Conservation (phyloP, 2,888 invertebrate genomes). For the Polymixis lichenea region DNA sequence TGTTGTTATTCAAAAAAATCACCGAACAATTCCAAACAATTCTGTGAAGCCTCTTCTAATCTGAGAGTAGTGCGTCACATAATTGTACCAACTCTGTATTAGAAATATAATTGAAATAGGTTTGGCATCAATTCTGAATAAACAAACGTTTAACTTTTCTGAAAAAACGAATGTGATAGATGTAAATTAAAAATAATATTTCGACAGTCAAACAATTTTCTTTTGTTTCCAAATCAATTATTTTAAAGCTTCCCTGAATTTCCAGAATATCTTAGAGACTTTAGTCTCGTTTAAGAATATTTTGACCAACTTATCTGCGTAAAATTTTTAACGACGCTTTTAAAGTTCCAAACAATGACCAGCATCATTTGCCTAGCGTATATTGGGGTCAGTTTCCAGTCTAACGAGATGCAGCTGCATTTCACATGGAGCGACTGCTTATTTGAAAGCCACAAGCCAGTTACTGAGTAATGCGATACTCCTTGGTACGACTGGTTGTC, state of each 20-base stretch:
- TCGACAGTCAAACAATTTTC: constrained; percentile 8
- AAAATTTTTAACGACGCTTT: neutral
- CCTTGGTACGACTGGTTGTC: no score
- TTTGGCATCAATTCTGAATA: neutral
- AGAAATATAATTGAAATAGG: constrained; percentile 20
- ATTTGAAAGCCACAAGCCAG: no score
- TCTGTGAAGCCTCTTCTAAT: neutral
- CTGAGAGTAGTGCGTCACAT: no score
- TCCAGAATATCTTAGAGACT: neutral
- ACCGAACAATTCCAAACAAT: neutral
- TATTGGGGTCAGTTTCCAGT: no score
- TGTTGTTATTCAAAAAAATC: constrained; percentile 22
- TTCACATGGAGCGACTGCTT: no score
- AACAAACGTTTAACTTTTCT: neutral
- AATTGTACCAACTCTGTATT: neutral
- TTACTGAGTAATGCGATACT: no score
- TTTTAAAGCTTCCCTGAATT: neutral
- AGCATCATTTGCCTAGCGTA: neutral
- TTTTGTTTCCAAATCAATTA: constrained; percentile 3
- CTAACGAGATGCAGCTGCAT: no score
- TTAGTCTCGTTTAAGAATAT: neutral
- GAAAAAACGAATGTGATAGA: constrained; percentile 1
- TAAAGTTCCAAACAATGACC: neutral
- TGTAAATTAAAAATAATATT: constrained; percentile 37
- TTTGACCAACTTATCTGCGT: neutral